Percentiles rank a stretch among this genome's conserved stretches.
Evolutionary conservation across 2,888 invertebrate species (phyloP).

Genomic region (Agapetus fuscipes): DNA sequence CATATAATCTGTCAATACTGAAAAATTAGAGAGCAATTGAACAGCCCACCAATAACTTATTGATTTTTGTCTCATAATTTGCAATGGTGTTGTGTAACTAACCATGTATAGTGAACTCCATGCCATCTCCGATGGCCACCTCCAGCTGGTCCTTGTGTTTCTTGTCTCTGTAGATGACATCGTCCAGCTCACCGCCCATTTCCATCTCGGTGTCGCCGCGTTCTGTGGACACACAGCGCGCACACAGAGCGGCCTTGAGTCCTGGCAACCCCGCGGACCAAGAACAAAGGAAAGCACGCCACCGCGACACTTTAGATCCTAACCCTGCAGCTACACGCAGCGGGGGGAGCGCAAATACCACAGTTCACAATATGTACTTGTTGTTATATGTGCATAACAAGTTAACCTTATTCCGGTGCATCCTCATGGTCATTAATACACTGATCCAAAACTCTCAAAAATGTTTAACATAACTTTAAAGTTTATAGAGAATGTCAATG

Average conservation of each 20-base stretch:
- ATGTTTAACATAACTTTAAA: too few species aligned
- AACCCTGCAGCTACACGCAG: not conserved
- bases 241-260: constrained; percentile 48
- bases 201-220: constrained; percentile 55
- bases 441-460: too few species aligned
- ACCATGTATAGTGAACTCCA: constrained; percentile 91
- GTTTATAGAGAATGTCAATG: too few species aligned
- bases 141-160: constrained; percentile 84
- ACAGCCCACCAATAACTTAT: too few species aligned
- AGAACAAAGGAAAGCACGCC: constrained; percentile 44
- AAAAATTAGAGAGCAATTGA: too few species aligned
- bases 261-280: constrained; percentile 28
- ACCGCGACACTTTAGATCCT: constrained; percentile 23
- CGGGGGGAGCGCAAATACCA: constrained; percentile 8
- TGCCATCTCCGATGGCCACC: constrained; percentile 85
- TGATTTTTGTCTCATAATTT: too few species aligned
- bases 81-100: too few species aligned
- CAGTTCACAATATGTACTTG: not conserved
- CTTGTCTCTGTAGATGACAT: constrained; percentile 78
- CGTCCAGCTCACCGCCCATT: constrained; percentile 60
- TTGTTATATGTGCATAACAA: too few species aligned
- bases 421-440: too few species aligned
- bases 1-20: too few species aligned
- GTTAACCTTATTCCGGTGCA: too few species aligned
- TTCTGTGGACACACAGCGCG: constrained; percentile 62